Conservation (phyloP, 2,888 invertebrate species). For the Drosophila atroscutellata region DNA sequence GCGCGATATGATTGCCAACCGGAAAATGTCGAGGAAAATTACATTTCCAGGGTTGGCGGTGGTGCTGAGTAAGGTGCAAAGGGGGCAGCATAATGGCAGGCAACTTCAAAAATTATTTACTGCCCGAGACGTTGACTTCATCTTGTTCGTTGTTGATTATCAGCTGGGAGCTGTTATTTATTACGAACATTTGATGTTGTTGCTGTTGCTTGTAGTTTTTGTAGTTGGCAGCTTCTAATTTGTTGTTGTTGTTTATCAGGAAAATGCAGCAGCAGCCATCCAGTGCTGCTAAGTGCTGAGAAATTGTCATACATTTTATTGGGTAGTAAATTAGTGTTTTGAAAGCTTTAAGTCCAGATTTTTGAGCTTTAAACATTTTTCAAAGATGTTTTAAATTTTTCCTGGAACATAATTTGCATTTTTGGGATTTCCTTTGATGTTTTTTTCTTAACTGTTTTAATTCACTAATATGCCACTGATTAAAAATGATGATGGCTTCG, state of each 20-base stretch:
- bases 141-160: conserved; percentile 63
- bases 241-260: conserved; percentile 64
- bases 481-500: not conserved
- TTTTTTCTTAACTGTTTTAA: not conserved
- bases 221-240: conserved; percentile 61
- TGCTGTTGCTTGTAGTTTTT: conserved; percentile 31
- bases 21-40: conserved; percentile 79
- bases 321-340: not conserved
- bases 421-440: not conserved
- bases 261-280: conserved; percentile 48
- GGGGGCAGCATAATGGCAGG: conserved; percentile 24
- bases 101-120: conserved; percentile 75
- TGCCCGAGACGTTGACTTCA: conserved; percentile 75
- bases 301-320: conserved; percentile 15
- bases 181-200: conserved; percentile 48
- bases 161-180: conserved; percentile 72
- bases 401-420: not conserved
- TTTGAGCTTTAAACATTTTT: not conserved
- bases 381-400: not conserved
- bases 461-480: not conserved
- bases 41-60: conserved; percentile 64
- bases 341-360: not conserved
- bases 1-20: conserved; percentile 80
- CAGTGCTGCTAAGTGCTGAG: conserved; percentile 18
- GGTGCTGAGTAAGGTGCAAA: conserved; percentile 37